Evolutionary conservation across 2,888 invertebrate species (phyloP).

Genomic region (Lottia scabra): DNA sequence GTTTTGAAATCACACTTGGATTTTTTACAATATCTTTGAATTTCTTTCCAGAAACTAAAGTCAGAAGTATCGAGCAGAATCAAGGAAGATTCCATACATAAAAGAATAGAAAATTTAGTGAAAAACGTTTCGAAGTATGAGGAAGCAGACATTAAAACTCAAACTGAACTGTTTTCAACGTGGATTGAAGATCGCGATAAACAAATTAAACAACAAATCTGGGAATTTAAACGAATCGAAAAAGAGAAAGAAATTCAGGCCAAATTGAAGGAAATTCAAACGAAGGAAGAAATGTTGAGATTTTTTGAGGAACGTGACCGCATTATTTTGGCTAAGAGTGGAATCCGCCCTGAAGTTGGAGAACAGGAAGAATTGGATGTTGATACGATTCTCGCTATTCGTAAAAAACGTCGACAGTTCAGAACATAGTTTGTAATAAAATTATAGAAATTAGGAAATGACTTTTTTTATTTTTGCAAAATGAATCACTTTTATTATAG

Average conservation of each 20-base stretch:
- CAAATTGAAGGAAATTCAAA: slow-evolving; percentile 49
- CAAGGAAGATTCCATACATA: slow-evolving; percentile 24
- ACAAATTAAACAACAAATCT: slow-evolving; percentile 37
- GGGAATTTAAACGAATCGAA: slow-evolving; percentile 27
- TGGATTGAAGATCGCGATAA: slow-evolving; percentile 39
- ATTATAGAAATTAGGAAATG: too few relatives aligned
- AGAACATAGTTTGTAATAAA: neutral
- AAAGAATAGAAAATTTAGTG: slow-evolving; percentile 32
- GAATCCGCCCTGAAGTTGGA: slow-evolving; percentile 13
- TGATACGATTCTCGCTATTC: slow-evolving; percentile 12
- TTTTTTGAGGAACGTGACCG: slow-evolving; percentile 52
- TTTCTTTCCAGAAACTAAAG: slow-evolving; percentile 9
- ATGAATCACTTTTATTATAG: too few relatives aligned
- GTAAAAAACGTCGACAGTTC: slow-evolving; percentile 25
- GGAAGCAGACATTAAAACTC: slow-evolving; percentile 33
- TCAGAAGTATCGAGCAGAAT: slow-evolving; percentile 7
- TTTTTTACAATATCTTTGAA: neutral
- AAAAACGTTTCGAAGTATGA: slow-evolving; percentile 37
- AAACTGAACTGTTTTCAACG: slow-evolving; percentile 20
- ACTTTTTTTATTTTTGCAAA: too few relatives aligned
- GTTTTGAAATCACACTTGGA: too few relatives aligned
- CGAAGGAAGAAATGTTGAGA: slow-evolving; percentile 56
- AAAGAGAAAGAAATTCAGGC: slow-evolving; percentile 42
- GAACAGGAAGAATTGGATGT: slow-evolving; percentile 21
- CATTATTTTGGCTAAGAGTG: slow-evolving; percentile 29